phyloP scores from a whole-genome alignment of 2,888 invertebrate species.

The Drosophila suboccidentalis region DNA sequence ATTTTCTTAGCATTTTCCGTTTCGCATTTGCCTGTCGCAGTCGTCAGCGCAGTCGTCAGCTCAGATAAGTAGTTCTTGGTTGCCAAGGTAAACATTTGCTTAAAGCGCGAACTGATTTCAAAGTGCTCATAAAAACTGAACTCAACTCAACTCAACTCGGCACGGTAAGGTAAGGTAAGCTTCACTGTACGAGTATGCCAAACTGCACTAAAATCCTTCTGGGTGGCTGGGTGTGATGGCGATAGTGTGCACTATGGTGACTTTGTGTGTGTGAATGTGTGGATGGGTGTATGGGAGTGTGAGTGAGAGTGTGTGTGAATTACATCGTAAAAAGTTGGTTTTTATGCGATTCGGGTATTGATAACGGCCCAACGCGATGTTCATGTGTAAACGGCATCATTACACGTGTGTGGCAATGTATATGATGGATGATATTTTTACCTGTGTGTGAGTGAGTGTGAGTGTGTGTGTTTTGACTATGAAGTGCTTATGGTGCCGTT shows the following conservation, averaged over 20 bases:
- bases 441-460: slow-evolving; percentile 3
- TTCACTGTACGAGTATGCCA: slow-evolving; percentile 37
- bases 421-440: slow-evolving; percentile 13
- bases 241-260: background rate
- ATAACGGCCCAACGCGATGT: slow-evolving; percentile 74
- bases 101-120: slow-evolving; percentile 77
- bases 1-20: slow-evolving; percentile 73
- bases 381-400: slow-evolving; percentile 75
- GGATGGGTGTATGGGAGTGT: slow-evolving; percentile 16
- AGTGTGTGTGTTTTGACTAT: slow-evolving; percentile 49
- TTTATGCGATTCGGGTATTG: slow-evolving; percentile 76
- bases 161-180: slow-evolving; percentile 56
- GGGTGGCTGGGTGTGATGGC: slow-evolving; percentile 17
- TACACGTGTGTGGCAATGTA: slow-evolving; percentile 41
- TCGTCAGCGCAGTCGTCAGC: slow-evolving; percentile 7
- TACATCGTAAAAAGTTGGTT: slow-evolving; percentile 76
- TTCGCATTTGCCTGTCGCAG: slow-evolving; percentile 62
- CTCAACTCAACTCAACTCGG: slow-evolving; percentile 8
- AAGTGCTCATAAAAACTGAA: slow-evolving; percentile 73
- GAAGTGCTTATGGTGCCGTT: slow-evolving; percentile 67
- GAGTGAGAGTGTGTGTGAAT: slow-evolving; percentile 64
- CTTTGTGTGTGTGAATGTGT: slow-evolving; percentile 28
- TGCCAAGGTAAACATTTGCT: slow-evolving; percentile 77
- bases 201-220: slow-evolving; percentile 52
- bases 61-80: slow-evolving; percentile 54